phyloP scores from a whole-genome alignment of 2,113 vertebrate genomes.

The Promerops cafer region DNA sequence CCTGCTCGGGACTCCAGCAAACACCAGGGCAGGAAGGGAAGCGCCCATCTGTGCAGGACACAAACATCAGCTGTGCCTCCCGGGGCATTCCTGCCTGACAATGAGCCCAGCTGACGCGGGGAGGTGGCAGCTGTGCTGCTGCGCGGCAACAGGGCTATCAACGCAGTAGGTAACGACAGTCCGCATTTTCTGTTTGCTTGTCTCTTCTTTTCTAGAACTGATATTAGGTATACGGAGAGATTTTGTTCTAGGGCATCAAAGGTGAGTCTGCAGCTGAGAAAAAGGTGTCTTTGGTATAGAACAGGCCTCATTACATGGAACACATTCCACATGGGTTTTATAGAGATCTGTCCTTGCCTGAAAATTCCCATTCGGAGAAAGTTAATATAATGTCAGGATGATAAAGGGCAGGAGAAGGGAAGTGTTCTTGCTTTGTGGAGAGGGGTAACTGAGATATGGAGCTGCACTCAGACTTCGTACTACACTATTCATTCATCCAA shows the following conservation, averaged over 20 bases:
- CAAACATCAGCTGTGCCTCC: constrained; percentile 46
- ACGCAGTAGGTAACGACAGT: not conserved
- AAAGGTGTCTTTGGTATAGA: not conserved
- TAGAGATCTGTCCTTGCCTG: not conserved
- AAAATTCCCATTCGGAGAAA: not conserved
- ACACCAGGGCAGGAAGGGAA: not conserved
- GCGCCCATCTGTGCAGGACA: constrained; percentile 33
- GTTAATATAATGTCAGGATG: not conserved
- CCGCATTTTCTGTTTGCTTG: not conserved
- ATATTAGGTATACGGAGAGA: not conserved
- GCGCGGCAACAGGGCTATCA: not conserved
- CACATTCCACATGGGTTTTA: not conserved
- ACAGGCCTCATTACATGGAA: not conserved
- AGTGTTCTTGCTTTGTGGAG: not conserved
- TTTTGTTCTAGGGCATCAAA: not conserved
- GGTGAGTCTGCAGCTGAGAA: not conserved
- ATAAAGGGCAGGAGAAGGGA: not conserved
- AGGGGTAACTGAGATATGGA: not conserved
- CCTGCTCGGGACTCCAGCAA: not conserved
- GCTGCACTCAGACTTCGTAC: not conserved
- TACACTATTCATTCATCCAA: not conserved
- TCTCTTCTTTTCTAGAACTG: not conserved
- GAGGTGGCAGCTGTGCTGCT: constrained; percentile 26
- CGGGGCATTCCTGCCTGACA: not conserved
- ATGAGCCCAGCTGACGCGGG: constrained; percentile 7